Evolutionary conservation across 2,113 vertebrate species (phyloP).

Genomic region (Mus pahari): DNA sequence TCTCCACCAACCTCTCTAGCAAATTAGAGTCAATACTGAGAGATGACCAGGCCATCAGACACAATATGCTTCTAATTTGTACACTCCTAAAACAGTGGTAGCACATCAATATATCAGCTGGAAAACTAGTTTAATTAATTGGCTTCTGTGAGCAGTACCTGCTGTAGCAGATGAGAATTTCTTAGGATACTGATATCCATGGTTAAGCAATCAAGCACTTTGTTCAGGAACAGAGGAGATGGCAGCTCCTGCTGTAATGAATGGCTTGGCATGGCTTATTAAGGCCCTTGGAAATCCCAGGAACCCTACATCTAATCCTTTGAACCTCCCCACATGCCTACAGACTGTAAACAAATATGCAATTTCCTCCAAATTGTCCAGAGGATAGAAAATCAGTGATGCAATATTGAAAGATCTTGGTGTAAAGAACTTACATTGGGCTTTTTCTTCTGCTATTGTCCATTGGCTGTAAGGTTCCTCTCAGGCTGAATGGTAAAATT

Average conservation of each 20-base stretch:
- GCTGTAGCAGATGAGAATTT: constrained; percentile 58
- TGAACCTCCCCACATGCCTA: constrained; percentile 34
- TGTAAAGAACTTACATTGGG: not conserved
- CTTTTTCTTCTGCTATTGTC: constrained; percentile 11
- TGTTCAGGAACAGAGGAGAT: constrained; percentile 26
- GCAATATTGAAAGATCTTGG: not conserved
- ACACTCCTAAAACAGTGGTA: constrained; percentile 62
- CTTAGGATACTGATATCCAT: constrained; percentile 48
- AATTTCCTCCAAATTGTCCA: constrained; percentile 47
- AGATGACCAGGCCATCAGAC: constrained; percentile 60
- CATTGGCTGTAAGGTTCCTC: not conserved
- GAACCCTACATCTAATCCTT: constrained; percentile 7
- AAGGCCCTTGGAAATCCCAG: not conserved
- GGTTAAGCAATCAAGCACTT: constrained; percentile 55
- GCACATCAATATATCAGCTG: constrained; percentile 68
- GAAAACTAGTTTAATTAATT: constrained; percentile 77
- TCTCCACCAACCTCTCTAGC: not conserved
- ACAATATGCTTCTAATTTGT: constrained; percentile 67
- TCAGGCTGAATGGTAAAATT: constrained; percentile 54
- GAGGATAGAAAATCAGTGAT: constrained; percentile 28
- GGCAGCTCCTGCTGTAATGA: not conserved
- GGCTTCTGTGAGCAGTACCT: constrained; percentile 41
- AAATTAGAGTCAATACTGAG: constrained; percentile 65
- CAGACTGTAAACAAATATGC: constrained; percentile 54
- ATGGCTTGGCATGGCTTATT: not conserved